phyloP scores from a whole-genome alignment of 2,888 invertebrate genomes.

The Orthosia gothica region DNA sequence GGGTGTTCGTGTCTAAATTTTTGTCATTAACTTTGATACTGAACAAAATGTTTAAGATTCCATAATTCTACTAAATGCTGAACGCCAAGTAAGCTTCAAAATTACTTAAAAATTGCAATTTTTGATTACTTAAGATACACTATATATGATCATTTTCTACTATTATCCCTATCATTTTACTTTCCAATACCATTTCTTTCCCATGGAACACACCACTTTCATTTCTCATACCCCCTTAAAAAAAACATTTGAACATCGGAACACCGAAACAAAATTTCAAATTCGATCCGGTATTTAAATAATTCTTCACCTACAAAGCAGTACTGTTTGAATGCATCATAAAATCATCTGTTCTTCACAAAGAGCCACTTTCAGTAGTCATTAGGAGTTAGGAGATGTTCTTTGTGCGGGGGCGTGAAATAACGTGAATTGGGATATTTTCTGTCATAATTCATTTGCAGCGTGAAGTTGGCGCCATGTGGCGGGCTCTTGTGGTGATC shows the following conservation, averaged over 20 bases:
- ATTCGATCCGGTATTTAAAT: conserved; percentile 58
- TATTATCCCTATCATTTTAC: background rate
- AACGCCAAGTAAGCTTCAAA: too few relatives aligned
- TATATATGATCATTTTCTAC: background rate
- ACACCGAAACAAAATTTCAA: conserved; percentile 11
- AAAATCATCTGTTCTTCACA: conserved; percentile 57
- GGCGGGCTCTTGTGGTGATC: conserved; percentile 72
- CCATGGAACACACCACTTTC: background rate
- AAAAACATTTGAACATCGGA: conserved; percentile 5
- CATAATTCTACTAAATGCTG: too few relatives aligned
- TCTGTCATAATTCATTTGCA: conserved; percentile 80
- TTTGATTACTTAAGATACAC: too few relatives aligned
- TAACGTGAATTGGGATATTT: conserved; percentile 71
- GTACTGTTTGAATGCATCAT: conserved; percentile 38
- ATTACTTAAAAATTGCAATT: too few relatives aligned
- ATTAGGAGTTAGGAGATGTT: conserved; percentile 59
- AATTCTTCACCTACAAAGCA: conserved; percentile 31
- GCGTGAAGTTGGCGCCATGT: conserved; percentile 86
- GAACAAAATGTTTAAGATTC: background rate
- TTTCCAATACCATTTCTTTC: too few relatives aligned
- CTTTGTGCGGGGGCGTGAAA: conserved; percentile 80
- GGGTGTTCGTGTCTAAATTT: background rate
- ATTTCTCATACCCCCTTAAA: background rate
- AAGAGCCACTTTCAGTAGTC: conserved; percentile 62
- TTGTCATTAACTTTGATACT: background rate